Base-by-base conservation (phyloP, 2,113 vertebrate genomes). In the Campylomormyrus numenius region DNA sequence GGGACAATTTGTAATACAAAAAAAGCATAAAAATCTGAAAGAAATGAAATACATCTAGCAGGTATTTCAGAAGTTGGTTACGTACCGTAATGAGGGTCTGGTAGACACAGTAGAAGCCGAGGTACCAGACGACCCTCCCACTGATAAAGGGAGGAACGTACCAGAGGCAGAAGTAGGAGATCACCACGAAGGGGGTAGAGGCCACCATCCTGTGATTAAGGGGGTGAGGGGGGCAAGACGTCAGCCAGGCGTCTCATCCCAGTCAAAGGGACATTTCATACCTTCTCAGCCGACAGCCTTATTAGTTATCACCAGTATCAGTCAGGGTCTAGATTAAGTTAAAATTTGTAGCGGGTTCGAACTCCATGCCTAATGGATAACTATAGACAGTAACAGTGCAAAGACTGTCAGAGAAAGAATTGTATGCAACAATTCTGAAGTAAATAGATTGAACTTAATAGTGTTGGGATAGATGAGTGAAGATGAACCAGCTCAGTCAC, bases 101-200 rank as follows among this genome's bases (percentile, higher is more conserved):
- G 95, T 98, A 99, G 91, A 98, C 95, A 94, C 97, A 97, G 94
- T 97, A 97, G 95, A 98, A 99, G 74, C 92, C 94, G 1, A 96
- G 93, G 90, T 98, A 99, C 98, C 98, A 99, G 8, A 96, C 88
- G 92, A 97, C 97, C 88, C 95, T 96, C 89, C 96, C 95, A 0
- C 87, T 94, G 91, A 91, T 88, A 92, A 98, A 97, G 0, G 97
- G 97, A 52, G 98, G 98, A 88, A 98, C 96, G 89, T 97, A 99
- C 98, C 98, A 99, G 93, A 99, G 96, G 92, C 97, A 97, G 95
- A 99, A 97, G 94, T 99, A 99, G 90, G 97, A 96, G 50, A 97
- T 89, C 50, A 97, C 92, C 0, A 96, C 94, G 92, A 99, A 98
- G 0, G 98, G 98, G 7, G 96, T 97, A 92, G 96, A 98, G 49